Conservation (phyloP, 2,113 vertebrate genomes). For the Rhea pennata region DNA sequence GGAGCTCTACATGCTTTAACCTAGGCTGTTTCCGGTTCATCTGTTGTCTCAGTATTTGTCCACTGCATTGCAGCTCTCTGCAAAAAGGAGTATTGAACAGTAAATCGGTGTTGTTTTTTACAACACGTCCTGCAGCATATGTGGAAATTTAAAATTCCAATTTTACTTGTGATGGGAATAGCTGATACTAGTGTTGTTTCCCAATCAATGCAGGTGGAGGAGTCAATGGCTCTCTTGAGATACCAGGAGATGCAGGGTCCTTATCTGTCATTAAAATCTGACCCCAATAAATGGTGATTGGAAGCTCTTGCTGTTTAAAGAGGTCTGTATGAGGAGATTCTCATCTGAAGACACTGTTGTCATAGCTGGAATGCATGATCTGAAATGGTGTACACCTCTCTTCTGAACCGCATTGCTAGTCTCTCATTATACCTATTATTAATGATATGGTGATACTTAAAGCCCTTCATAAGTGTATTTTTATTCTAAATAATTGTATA, state of each 20-base stretch:
- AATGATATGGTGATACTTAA: neutral
- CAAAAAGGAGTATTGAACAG: neutral
- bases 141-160: neutral
- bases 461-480: neutral
- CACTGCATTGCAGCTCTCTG: slow-evolving; percentile 37
- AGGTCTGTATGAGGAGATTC: neutral
- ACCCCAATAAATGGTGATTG: neutral
- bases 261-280: neutral
- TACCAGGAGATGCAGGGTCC: neutral
- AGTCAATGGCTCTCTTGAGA: neutral
- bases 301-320: neutral
- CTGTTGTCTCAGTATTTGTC: neutral
- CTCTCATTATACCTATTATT: neutral
- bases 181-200: neutral
- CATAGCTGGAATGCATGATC: rapidly evolving
- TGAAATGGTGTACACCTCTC: neutral
- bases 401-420: neutral
- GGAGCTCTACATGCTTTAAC: slow-evolving; percentile 31
- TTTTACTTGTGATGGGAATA: neutral
- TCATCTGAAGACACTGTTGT: neutral
- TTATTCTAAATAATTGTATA: neutral
- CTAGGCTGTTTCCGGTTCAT: slow-evolving; percentile 42
- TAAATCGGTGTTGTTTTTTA: neutral
- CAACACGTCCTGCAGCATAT: rapidly evolving
- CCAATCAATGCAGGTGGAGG: neutral